A percentile compares a stretch with the other conserved stretches of the same genome.
phyloP scores from a whole-genome alignment of 1,140 invertebrate species.

The Amyelois transitella region DNA sequence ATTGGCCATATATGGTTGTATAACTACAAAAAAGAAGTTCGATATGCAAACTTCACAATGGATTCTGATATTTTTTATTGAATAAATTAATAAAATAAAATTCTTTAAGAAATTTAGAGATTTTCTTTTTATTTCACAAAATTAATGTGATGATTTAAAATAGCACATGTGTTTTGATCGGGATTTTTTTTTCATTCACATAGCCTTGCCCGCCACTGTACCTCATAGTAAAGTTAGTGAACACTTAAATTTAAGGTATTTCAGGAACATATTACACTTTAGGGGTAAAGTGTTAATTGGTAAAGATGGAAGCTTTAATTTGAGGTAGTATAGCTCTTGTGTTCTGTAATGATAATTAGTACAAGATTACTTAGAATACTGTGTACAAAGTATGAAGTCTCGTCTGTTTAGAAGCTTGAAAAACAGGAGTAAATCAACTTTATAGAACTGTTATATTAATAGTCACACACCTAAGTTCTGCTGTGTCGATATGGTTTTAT shows the following conservation, averaged over 20 bases:
- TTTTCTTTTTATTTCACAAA: no score
- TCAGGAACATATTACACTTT: slow-evolving; percentile 36
- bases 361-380: not conserved
- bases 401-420: not conserved
- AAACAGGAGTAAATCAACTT: not conserved
- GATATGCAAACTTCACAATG: no score
- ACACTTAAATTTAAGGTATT: slow-evolving; percentile 50
- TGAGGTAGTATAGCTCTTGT: slow-evolving; percentile 67
- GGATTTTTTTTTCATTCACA: not conserved
- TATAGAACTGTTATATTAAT: not conserved
- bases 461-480: no score
- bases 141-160: no score
- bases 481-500: no score
- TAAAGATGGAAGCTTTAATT: slow-evolving; percentile 72
- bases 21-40: no score
- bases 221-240: slow-evolving; percentile 22
- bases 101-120: no score
- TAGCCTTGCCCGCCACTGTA: slow-evolving; percentile 24
- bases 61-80: no score
- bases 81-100: no score
- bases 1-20: no score
- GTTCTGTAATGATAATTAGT: slow-evolving; percentile 34
- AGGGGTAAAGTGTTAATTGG: slow-evolving; percentile 53
- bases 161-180: no score
- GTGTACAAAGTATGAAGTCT: slow-evolving; percentile 6